Evolutionary conservation across 2,113 vertebrate genomes (phyloP).

Genomic region (Alexandromys fortis): DNA sequence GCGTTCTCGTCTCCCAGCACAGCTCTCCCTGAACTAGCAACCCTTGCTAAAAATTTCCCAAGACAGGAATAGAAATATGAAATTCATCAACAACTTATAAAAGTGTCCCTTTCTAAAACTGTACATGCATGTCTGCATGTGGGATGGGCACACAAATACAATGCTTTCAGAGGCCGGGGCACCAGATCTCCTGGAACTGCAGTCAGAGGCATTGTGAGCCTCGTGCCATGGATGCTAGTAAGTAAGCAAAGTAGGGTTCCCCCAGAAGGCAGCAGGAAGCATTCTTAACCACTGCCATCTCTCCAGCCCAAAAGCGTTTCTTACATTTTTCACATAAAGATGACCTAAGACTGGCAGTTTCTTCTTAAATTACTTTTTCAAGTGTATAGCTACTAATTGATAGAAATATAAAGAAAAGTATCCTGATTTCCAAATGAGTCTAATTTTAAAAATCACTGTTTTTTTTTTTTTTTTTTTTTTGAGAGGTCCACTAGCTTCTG

Average conservation of each 20-base stretch:
- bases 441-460: neutral
- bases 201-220: neutral
- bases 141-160: neutral
- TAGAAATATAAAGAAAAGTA: slow-evolving; percentile 21
- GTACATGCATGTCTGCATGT: neutral
- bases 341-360: neutral
- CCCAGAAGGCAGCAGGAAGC: neutral
- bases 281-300: neutral
- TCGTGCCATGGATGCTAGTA: neutral
- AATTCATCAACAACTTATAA: slow-evolving; percentile 43
- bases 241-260: neutral
- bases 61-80: slow-evolving; percentile 35
- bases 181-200: neutral
- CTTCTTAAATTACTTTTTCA: neutral
- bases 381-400: slow-evolving; percentile 9
- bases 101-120: neutral
- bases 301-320: neutral
- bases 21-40: slow-evolving; percentile 14
- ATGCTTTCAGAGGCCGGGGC: neutral
- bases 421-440: slow-evolving; percentile 37
- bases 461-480: neutral
- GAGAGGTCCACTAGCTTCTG: neutral
- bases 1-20: neutral
- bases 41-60: slow-evolving; percentile 21
- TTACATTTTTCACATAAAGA: slow-evolving; percentile 42